Evolutionary conservation across 2,797 vertebrate species (phyloP), one percentile per base, ranked within the genome.

Genomic region (Jordanella pulchra): DNA sequence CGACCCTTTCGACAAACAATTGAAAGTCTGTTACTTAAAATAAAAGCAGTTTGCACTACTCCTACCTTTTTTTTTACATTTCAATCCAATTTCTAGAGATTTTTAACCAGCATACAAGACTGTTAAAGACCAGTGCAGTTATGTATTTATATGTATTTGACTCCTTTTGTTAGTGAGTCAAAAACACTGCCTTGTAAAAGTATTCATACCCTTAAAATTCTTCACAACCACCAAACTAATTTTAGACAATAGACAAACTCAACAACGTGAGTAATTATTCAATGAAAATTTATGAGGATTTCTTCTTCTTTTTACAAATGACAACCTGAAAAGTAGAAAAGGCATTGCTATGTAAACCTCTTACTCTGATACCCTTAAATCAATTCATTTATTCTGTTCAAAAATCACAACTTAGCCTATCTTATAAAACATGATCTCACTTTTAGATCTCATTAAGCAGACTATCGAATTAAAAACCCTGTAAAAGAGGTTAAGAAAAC

Each of bases 1-100:
- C 21, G n/a, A 68, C 17, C 67, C 64, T 67, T 68, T 23, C 44
- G 21, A 65, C 44, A 50, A 73, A 85, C 53, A 69, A 63, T 66
- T 47, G 42, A 67, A 79, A 69, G 64, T 47, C n/a, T 9, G 18
- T 3, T 18, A 17, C 28, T 5, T 2, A 23, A 14, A 18, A 18
- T 32, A 18, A 21, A 32, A 58, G 15, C 55, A 3, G 3, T 10
- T n/a, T 9, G 7, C 21, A 23, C 6, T 7, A 55, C 3, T 56
- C 18, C 32, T 60, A 35, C 9, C 11, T 1, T 7, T 6, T 18
- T 23, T 23, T 60, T 18, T 11, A 6, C 32, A 35, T 61, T n/a
- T 61, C 1, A 35, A 61, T 39, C 32, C 18, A 9, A 32, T 23
- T 30, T 15, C 15, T 7, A 28, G 14, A 42, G 27, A 56, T 18